Percentiles rank a stretch among this genome's conserved stretches.
Conservation (phyloP, 2,888 invertebrate genomes). For the Synanthedon myopaeformis region DNA sequence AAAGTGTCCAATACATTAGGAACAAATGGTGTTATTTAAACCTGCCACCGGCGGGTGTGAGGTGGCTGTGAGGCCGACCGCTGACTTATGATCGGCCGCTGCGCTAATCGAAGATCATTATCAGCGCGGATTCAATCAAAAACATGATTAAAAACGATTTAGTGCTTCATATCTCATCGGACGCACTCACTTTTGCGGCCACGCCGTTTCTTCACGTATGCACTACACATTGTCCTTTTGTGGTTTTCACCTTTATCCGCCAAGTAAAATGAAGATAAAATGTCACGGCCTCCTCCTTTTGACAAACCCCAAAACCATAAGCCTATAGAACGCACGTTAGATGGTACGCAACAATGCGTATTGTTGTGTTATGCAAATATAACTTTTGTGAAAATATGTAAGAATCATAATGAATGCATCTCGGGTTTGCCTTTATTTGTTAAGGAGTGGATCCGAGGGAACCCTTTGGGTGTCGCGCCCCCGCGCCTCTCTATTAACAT, state of each 20-base stretch:
- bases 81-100: conserved; percentile 12
- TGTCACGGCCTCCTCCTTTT: no score
- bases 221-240: no score
- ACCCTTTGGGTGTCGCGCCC: conserved; percentile 32
- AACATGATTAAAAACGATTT: conserved; percentile 55
- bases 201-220: no score
- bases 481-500: conserved; percentile 42
- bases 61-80: conserved; percentile 4
- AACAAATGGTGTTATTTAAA: conserved; percentile 57
- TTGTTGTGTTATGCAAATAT: no score
- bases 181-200: background rate
- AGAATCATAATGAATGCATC: no score
- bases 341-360: no score
- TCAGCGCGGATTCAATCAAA: conserved; percentile 51
- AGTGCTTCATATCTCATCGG: conserved; percentile 17
- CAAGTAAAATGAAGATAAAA: no score
- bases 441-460: conserved; percentile 15
- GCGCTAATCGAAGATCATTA: conserved; percentile 58
- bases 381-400: no score
- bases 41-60: conserved; percentile 4
- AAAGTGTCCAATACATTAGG: conserved; percentile 56
- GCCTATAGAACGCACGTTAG: no score
- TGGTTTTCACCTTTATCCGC: no score
- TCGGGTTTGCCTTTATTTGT: no score
- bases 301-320: no score